These are phyloP conservation scores for Caloenas nicobarica DNA, from an alignment of 2,113 vertebrate genomes.

Conservation along the genomic window DNA sequence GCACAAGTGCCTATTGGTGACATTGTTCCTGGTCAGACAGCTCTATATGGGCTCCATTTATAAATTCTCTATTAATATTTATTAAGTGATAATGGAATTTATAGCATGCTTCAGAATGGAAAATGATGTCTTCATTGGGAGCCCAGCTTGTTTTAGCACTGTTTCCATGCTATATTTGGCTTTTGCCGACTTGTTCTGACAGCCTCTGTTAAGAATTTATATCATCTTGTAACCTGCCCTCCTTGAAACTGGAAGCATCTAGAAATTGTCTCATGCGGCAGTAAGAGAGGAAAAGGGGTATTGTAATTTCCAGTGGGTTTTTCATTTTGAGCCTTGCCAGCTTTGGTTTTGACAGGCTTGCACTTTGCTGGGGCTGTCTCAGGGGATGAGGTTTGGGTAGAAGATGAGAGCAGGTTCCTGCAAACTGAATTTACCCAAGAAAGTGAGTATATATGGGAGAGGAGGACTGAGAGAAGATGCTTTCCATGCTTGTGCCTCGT, in stretches of 20 bases:
- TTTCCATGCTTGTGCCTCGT: background rate
- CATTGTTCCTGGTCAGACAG: conserved; percentile 19
- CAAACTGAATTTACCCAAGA: background rate
- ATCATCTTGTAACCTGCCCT: conserved; percentile 35
- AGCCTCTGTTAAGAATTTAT: conserved; percentile 38
- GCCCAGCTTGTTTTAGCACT: conserved; percentile 36
- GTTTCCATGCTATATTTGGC: conserved; percentile 53
- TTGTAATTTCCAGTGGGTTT: background rate
- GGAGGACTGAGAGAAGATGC: background rate
- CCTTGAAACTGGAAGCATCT: conserved; percentile 46
- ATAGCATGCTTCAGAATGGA: conserved; percentile 53
- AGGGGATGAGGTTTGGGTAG: background rate
- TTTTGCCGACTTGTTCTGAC: conserved; percentile 25
- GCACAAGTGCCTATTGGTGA: conserved; percentile 18
- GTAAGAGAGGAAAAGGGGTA: background rate
- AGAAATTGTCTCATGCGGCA: conserved; percentile 9
- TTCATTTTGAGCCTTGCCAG: conserved; percentile 23
- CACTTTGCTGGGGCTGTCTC: conserved; percentile 11
- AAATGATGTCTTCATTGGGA: conserved; percentile 44
- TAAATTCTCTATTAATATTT: conserved; percentile 73
- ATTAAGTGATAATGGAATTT: conserved; percentile 69
- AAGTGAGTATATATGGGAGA: background rate
- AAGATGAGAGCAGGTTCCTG: background rate
- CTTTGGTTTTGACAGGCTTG: conserved; percentile 9
- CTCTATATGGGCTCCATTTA: conserved; percentile 46